Base-by-base conservation (phyloP, 64 coral and sea anemone species). In the Anthopleura sola region DNA sequence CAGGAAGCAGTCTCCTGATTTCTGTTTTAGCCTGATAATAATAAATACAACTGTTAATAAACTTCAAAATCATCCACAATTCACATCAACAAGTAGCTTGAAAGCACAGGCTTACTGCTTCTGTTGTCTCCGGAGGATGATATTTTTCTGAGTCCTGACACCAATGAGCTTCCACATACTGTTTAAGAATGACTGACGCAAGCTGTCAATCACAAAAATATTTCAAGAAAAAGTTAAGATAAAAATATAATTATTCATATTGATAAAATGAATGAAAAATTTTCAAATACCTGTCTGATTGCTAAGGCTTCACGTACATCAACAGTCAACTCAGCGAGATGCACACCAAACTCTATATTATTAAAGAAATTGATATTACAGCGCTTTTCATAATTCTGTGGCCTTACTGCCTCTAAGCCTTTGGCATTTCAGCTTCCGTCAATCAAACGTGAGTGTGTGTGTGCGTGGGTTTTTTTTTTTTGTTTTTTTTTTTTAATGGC, bases 301-400 rank as follows among this genome's bases (percentile, higher is more conserved):
- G 92, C 92, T 11, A 99, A 69, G 49, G 93, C 90, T n/a, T 92
- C 97, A 50, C 50, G 78, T 85, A 50, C 86, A 82, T 99, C 93
- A 84, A 95, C 62, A 28, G 93, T 92, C 33, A 99, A 84, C 55
- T 99, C 89, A 24, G 97, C 97, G 69, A 99, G 90, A 79, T 99
- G 90, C 33, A 99, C 92, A 68, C 97, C 97, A 92, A 94, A 99
- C 18, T 99, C 97, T 99, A 36, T n/a, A n/a, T n/a, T n/a, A n/a
- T n/a, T n/a, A n/a, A n/a, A n/a, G 12, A 88, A 58, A 24, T 68
- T n/a, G n/a, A n/a, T n/a, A n/a, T n/a, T n/a, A n/a, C n/a, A n/a
- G n/a, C n/a, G n/a, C n/a, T n/a, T n/a, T n/a, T n/a, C n/a, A n/a
- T n/a, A n/a, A n/a, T n/a, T n/a, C n/a, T n/a, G n/a, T n/a, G n/a